phyloP scores from a whole-genome alignment of 2,888 invertebrate genomes.

The Meiosimyza decipiens region DNA sequence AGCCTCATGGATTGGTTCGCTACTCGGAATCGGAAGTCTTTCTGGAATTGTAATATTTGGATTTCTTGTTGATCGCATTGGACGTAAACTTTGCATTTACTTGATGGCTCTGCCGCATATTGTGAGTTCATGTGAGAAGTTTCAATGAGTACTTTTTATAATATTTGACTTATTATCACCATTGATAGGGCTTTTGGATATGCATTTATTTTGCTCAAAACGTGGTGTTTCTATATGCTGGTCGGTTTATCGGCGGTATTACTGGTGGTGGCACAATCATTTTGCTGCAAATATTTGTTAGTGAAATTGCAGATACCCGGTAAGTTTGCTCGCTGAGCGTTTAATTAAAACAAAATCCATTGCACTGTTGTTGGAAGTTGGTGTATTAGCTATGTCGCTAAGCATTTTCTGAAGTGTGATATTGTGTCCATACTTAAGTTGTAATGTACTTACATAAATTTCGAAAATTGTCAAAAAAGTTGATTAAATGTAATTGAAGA shows the following conservation, averaged over 20 bases:
- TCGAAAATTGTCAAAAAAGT: too few species aligned
- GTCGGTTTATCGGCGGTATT: conserved; percentile 58
- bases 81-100: conserved; percentile 57
- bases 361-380: too few species aligned
- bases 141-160: neutral
- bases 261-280: conserved; percentile 61
- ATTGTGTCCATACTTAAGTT: too few species aligned
- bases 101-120: conserved; percentile 57
- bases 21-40: conserved; percentile 58
- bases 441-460: too few species aligned
- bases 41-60: conserved; percentile 58
- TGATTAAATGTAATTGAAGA: too few species aligned
- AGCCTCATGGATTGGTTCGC: conserved; percentile 61
- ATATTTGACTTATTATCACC: neutral
- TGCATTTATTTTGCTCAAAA: conserved; percentile 55
- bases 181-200: conserved; percentile 57
- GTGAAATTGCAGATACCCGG: conserved; percentile 61
- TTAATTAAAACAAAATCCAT: too few species aligned
- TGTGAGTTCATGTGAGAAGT: conserved; percentile 46
- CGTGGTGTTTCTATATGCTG: conserved; percentile 57
- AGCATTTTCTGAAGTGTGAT: too few species aligned
- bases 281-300: conserved; percentile 59
- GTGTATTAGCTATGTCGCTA: too few species aligned
- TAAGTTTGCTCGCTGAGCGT: conserved; percentile 42
- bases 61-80: conserved; percentile 52